phyloP scores from a whole-genome alignment of 2,797 vertebrate genomes.

The Crocodylus rhombifer region DNA sequence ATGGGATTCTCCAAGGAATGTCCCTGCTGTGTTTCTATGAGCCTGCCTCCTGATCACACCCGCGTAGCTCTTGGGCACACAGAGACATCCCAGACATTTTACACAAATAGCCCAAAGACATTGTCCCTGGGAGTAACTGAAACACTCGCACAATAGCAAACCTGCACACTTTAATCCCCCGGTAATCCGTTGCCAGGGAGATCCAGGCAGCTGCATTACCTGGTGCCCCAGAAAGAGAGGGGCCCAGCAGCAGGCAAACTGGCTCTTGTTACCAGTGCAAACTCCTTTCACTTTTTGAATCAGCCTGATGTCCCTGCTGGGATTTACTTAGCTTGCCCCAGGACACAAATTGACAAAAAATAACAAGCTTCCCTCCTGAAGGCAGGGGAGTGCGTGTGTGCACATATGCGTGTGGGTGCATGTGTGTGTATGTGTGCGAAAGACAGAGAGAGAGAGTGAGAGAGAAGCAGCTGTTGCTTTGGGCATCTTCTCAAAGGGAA shows the following conservation, averaged over 20 bases:
- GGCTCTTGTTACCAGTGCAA: not conserved
- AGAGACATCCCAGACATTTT: rapidly evolving
- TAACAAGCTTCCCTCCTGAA: no score
- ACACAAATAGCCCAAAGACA: rapidly evolving
- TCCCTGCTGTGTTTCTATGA: not conserved
- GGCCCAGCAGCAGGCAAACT: not conserved
- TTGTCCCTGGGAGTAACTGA: rapidly evolving
- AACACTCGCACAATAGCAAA: not conserved
- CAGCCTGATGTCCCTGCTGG: not conserved
- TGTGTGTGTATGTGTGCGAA: not conserved
- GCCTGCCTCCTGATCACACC: rapidly evolving
- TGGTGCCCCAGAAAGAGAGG: not conserved
- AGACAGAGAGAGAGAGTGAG: not conserved
- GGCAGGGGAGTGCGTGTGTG: no score
- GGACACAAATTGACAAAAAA: not conserved
- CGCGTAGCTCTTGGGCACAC: rapidly evolving
- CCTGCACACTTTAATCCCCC: constrained; percentile 58
- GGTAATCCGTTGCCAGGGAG: constrained; percentile 63
- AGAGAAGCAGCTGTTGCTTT: rapidly evolving
- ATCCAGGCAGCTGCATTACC: not conserved
- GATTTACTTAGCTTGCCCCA: no score
- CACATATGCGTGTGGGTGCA: not conserved
- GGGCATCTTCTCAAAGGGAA: not conserved
- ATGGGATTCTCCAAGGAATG: not conserved
- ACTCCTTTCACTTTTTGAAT: not conserved